phyloP scores from a whole-genome alignment of 2,888 invertebrate species.

The Cheilosia pagana region DNA sequence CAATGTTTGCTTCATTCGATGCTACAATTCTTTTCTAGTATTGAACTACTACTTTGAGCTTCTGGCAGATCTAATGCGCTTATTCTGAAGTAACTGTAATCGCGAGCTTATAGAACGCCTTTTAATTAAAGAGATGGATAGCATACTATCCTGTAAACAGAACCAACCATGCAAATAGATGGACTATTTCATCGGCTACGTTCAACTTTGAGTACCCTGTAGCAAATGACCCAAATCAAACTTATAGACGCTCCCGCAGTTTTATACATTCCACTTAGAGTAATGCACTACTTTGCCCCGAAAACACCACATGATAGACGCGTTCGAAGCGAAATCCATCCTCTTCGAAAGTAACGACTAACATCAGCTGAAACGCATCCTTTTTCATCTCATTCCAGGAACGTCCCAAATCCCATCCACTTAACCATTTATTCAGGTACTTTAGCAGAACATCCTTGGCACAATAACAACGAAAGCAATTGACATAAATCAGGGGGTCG shows the following conservation, averaged over 20 bases:
- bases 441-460: constrained; percentile 58
- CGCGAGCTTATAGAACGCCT: too few relatives aligned
- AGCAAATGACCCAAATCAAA: constrained; percentile 1
- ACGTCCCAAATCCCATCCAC: constrained; percentile 41
- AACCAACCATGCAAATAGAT: too few relatives aligned
- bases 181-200: not conserved
- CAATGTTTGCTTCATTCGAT: too few relatives aligned
- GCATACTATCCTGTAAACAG: too few relatives aligned
- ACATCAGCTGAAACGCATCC: not conserved
- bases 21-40: too few relatives aligned
- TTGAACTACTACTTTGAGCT: too few relatives aligned
- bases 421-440: constrained; percentile 57
- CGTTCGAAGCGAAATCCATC: constrained; percentile 35
- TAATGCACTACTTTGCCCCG: not conserved
- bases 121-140: too few relatives aligned
- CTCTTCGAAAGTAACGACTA: constrained; percentile 20
- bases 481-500: constrained; percentile 74
- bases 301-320: constrained; percentile 1
- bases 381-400: not conserved
- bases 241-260: not conserved
- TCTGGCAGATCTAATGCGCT: too few relatives aligned
- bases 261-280: not conserved
- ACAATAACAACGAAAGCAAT: constrained; percentile 69
- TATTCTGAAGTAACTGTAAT: too few relatives aligned
- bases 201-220: too few relatives aligned